phyloP scores from a whole-genome alignment of 1,140 invertebrate species.

The Panagrolaimus sp. region DNA sequence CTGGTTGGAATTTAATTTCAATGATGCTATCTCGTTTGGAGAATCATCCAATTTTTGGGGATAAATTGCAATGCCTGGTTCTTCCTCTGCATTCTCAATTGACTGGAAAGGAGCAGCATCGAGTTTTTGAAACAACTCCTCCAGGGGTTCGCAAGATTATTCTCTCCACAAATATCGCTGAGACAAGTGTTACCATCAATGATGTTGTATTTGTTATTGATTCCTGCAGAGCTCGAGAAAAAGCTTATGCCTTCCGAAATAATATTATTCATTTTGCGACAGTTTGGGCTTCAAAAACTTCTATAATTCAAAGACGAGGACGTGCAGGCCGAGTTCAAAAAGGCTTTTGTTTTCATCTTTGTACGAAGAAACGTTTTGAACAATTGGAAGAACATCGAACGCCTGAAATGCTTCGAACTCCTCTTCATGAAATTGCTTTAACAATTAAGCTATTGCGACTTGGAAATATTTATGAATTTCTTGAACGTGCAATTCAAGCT shows the following conservation, averaged over 20 bases:
- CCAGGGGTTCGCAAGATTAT: constrained; percentile 69
- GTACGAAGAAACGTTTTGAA: constrained; percentile 48
- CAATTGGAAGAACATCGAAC: constrained; percentile 63
- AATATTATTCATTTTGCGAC: constrained; percentile 57
- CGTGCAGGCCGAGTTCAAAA: constrained; percentile 69
- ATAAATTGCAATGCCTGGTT: constrained; percentile 38
- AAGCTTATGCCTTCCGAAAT: constrained; percentile 51
- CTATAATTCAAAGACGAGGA: constrained; percentile 57
- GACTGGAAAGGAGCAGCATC: constrained; percentile 69
- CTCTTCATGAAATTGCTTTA: constrained; percentile 62
- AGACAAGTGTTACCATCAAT: constrained; percentile 85
- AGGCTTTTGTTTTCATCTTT: constrained; percentile 75
- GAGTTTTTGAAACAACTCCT: constrained; percentile 70
- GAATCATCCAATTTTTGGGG: constrained; percentile 24
- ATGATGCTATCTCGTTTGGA: constrained; percentile 65
- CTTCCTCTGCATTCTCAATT: constrained; percentile 55
- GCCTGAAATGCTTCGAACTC: constrained; percentile 64
- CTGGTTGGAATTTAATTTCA: constrained; percentile 86
- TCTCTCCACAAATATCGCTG: constrained; percentile 85
- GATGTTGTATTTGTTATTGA: constrained; percentile 86
- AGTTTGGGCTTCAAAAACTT: constrained; percentile 66
- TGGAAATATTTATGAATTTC: constrained; percentile 49
- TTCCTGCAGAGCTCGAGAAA: constrained; percentile 67
- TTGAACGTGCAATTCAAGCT: constrained; percentile 63
- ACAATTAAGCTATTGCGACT: background rate